Evolutionary conservation across 1,140 invertebrate genomes (phyloP), one percentile per base, ranked within the genome.

Genomic region (Drosophila nebulosa): DNA sequence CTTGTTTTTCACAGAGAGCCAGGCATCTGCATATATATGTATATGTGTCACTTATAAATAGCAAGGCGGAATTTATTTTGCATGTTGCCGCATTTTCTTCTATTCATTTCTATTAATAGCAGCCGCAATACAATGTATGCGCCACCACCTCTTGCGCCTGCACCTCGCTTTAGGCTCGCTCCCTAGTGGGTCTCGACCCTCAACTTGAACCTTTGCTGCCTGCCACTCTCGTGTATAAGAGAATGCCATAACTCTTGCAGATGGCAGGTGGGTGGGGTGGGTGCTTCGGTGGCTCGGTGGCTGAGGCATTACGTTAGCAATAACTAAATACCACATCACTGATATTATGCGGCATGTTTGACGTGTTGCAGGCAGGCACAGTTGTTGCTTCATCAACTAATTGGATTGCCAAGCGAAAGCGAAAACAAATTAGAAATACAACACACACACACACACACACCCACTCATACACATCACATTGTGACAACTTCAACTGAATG

Each of bases 131-230:
- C 10, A 32, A 10, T 32, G 30, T 32, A 32, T 32, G 10, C 12
- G 7, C 9, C 30, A 4, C 7, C 27, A 10, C 27, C 27, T 30
- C n/a, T 30, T 9, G 27, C 27, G 26, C 7, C 26, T 67, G 69
- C 61, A 61, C 52, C 50, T 66, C 68, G 64, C 50, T 53, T 59
- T 56, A 36, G 61, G 61, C 59, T 51, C 51, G 32, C 22, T 27
- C 36, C 65, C 57, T 52, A 39, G 21, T 53, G 32, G 39, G 27
- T 2, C 18, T 32, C 64, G 74, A 78, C 81, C 83, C 78, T 81
- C 69, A 85, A 86, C 80, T 85, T 85, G 78, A 86, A 86, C 80
- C 67, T 73, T 71, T 68, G 16, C 26, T 35, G 51, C 5, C 7
- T 4, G 2, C n/a, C n/a, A n/a, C n/a, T 16, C 7, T 35, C 26